Conservation (phyloP, 2,888 invertebrate genomes). For the Drosophila rubida region DNA sequence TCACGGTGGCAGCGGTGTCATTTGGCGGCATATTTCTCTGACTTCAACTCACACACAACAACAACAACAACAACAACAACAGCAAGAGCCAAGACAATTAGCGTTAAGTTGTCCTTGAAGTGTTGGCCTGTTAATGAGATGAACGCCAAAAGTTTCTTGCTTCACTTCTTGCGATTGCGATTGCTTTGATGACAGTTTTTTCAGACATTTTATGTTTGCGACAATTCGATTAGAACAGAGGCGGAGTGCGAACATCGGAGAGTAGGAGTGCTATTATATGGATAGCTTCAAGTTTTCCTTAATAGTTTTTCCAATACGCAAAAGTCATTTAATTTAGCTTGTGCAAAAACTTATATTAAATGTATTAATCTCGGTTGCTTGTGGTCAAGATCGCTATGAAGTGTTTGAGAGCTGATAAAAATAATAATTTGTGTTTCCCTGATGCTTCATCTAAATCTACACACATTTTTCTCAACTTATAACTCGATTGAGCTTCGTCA, state of each 20-base stretch:
- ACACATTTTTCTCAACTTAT: too few relatives aligned
- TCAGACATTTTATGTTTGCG: not conserved
- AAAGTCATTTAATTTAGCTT: too few relatives aligned
- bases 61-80: not conserved
- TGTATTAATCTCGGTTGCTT: too few relatives aligned
- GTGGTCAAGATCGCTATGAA: too few relatives aligned
- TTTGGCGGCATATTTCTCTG: conserved; percentile 42
- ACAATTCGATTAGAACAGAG: conserved; percentile 11
- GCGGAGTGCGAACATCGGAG: not conserved
- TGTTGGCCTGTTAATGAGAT: conserved; percentile 48
- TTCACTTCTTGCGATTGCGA: conserved; percentile 1
- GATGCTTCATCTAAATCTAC: too few relatives aligned
- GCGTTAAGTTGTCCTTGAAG: conserved; percentile 48
- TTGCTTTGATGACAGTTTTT: conserved; percentile 23
- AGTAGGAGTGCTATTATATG: not conserved
- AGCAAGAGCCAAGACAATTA: conserved; percentile 56
- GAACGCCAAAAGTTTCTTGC: conserved; percentile 40
- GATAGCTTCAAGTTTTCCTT: not conserved
- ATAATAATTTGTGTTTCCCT: too few relatives aligned
- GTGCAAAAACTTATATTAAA: too few relatives aligned
- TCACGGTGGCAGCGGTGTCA: conserved; percentile 1
- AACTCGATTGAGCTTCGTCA: too few relatives aligned
- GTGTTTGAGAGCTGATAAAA: too few relatives aligned
- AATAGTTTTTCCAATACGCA: too few relatives aligned
- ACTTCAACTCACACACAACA: conserved; percentile 11